A percentile compares a stretch with the other conserved stretches of the same genome.
Conservation (phyloP, 2,888 invertebrate species). For the Lasioglossum oenotherae region DNA sequence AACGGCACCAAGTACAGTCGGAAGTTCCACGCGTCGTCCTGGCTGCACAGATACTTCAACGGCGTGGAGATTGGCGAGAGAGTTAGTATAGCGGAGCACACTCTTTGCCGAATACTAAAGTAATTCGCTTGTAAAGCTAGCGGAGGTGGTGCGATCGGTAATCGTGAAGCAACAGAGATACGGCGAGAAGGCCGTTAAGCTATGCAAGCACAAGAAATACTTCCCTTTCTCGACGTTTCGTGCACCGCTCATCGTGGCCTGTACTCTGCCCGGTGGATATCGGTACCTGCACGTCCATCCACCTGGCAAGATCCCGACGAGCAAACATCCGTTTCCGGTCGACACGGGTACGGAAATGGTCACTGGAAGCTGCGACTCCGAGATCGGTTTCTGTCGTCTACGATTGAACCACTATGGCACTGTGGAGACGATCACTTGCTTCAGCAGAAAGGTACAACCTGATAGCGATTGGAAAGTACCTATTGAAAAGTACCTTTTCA, state of each 20-base stretch:
- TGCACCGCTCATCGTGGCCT: slow-evolving; percentile 82
- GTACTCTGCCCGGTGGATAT: slow-evolving; percentile 87
- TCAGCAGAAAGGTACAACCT: slow-evolving; percentile 85
- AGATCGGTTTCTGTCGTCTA: slow-evolving; percentile 87
- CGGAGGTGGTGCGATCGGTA: slow-evolving; percentile 58
- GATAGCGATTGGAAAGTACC: background rate
- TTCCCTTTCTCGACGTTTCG: slow-evolving; percentile 79
- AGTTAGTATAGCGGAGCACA: slow-evolving; percentile 79
- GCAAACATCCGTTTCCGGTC: slow-evolving; percentile 85
- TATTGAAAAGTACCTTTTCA: slow-evolving; percentile 71
- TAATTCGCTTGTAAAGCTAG: slow-evolving; percentile 62
- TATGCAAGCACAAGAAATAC: slow-evolving; percentile 41
- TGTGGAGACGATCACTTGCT: slow-evolving; percentile 87
- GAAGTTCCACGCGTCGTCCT: slow-evolving; percentile 85
- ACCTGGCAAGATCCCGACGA: slow-evolving; percentile 86
- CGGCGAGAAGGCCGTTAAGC: background rate
- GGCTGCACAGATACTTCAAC: slow-evolving; percentile 86
- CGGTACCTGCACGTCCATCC: slow-evolving; percentile 87
- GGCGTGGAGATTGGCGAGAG: slow-evolving; percentile 88
- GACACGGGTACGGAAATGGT: slow-evolving; percentile 85
- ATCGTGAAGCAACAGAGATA: slow-evolving; percentile 50
- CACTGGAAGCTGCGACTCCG: slow-evolving; percentile 85
- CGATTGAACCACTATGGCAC: slow-evolving; percentile 86
- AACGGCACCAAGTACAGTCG: slow-evolving; percentile 88
- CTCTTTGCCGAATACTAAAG: background rate